A percentile compares a stretch with the other conserved stretches of the same genome.
phyloP scores from a whole-genome alignment of 2,113 vertebrate species.

The Saccopteryx bilineata region DNA sequence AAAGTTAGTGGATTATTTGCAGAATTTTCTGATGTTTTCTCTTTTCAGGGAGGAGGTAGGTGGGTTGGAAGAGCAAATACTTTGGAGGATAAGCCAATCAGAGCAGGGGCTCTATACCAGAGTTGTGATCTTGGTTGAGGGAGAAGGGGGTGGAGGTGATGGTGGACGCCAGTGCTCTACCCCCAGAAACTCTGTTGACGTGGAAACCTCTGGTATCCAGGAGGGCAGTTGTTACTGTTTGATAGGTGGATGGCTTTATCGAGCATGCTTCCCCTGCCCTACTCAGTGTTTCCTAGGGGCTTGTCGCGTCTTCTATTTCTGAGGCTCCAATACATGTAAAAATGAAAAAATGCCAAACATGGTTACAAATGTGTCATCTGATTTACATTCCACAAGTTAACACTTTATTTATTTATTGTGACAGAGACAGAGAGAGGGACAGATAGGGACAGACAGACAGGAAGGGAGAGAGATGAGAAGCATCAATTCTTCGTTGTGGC shows the following conservation, averaged over 20 bases:
- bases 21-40: background rate
- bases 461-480: too few relatives aligned
- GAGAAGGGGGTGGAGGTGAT: background rate
- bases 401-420: background rate
- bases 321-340: constrained; percentile 15
- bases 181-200: background rate
- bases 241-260: background rate
- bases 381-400: constrained; percentile 31
- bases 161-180: background rate
- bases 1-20: background rate
- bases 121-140: background rate
- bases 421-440: too few relatives aligned
- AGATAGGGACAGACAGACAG: too few relatives aligned
- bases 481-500: too few relatives aligned
- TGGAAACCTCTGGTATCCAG: background rate
- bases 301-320: background rate
- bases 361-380: background rate
- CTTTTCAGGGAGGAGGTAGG: background rate
- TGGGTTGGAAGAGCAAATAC: background rate
- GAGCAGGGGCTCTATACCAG: background rate
- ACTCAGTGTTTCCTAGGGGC: background rate
- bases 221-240: background rate
- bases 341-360: constrained; percentile 42
- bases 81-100: background rate
- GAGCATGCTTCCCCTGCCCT: background rate